Evolutionary conservation across 2,113 vertebrate genomes (phyloP).

Genomic region (Maccullochella peelii): DNA sequence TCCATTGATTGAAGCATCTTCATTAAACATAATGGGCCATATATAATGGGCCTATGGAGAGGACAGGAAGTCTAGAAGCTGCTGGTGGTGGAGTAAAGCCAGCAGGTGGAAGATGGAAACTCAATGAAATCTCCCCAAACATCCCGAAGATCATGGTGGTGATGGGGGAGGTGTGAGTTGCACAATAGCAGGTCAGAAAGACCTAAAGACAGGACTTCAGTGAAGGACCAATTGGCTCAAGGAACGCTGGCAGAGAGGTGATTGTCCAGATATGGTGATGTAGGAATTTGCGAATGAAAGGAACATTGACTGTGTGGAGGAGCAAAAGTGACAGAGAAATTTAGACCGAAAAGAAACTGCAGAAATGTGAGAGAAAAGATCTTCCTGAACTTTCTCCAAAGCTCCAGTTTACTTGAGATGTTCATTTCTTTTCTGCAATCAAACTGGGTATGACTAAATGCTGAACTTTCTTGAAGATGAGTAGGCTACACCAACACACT

Average conservation of each 20-base stretch:
- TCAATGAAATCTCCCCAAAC: background rate
- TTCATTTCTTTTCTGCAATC: background rate
- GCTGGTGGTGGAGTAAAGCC: background rate
- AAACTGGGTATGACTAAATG: background rate
- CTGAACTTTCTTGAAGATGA: background rate
- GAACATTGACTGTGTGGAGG: too few relatives aligned
- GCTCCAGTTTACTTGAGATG: background rate
- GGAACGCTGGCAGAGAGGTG: too few relatives aligned
- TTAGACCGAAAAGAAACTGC: background rate
- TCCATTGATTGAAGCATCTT: background rate
- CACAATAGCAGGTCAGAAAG: background rate
- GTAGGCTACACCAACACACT: background rate
- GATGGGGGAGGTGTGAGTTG: background rate
- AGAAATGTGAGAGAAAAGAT: background rate
- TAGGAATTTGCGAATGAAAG: background rate
- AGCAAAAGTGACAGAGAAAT: background rate
- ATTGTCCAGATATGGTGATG: background rate
- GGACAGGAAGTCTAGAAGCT: background rate
- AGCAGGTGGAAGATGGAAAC: background rate
- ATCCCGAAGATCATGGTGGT: background rate
- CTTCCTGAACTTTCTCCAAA: background rate
- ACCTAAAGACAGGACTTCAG: background rate
- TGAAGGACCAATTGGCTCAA: background rate
- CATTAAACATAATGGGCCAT: background rate
- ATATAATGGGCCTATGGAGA: too few relatives aligned